Conservation (phyloP, 2,797 vertebrate species). For the Telmatherina bonti region DNA sequence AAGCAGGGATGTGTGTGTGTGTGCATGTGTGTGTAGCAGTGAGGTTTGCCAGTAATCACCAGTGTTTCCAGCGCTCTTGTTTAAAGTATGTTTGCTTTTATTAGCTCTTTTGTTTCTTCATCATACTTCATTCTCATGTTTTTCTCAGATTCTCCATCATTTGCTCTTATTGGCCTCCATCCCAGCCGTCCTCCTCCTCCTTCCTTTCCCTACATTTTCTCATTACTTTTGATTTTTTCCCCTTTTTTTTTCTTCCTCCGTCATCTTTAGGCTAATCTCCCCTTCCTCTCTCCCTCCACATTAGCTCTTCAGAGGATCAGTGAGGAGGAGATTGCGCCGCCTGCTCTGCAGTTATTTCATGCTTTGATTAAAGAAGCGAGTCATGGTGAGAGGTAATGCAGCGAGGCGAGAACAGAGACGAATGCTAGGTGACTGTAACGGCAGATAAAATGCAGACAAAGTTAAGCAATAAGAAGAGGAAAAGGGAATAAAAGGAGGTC, state of each 20-base stretch:
- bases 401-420: background rate
- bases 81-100: background rate
- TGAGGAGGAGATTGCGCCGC: conserved; percentile 27
- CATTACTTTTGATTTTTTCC: background rate
- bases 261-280: conserved; percentile 19
- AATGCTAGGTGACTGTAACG: background rate
- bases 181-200: background rate
- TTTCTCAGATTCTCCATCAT: conserved; percentile 18
- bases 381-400: background rate
- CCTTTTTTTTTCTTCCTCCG: conserved; percentile 25
- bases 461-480: background rate
- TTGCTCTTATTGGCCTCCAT: background rate
- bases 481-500: conserved; percentile 10
- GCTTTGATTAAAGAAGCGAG: conserved; percentile 56
- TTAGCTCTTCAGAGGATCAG: conserved; percentile 50
- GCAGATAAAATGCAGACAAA: conserved; percentile 6
- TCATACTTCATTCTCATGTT: background rate
- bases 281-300: conserved; percentile 21
- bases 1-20: too few relatives aligned
- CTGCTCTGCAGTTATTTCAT: conserved; percentile 57
- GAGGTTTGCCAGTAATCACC: too few relatives aligned
- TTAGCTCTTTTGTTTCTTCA: background rate
- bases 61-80: background rate
- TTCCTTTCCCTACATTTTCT: background rate
- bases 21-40: too few relatives aligned